A percentile compares a stretch with the other conserved stretches of the same genome.
Conservation (phyloP, 2,888 invertebrate species). For the Exephanes ischioxanthus region DNA sequence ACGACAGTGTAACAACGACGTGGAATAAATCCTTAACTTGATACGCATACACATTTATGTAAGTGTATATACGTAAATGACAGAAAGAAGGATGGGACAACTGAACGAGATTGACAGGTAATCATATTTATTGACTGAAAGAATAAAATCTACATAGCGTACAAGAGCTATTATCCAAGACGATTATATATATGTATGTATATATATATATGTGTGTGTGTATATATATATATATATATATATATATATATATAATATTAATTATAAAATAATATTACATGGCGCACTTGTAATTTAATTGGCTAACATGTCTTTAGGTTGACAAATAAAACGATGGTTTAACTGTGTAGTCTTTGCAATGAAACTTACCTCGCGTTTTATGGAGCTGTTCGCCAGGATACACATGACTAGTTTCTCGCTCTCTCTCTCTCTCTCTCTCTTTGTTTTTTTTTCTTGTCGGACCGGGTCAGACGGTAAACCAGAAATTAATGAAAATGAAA, state of each 20-base stretch:
- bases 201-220: constrained; percentile 4
- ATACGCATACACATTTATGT: neutral
- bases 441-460: constrained; percentile 69
- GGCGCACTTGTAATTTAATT: constrained; percentile 9
- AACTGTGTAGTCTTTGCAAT: constrained; percentile 31
- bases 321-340: constrained; percentile 35
- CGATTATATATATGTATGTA: constrained; percentile 15
- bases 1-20: no score
- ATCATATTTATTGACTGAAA: constrained; percentile 61
- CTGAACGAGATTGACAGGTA: constrained; percentile 6
- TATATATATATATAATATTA: neutral
- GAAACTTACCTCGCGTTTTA: constrained; percentile 69
- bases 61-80: no score
- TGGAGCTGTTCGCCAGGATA: constrained; percentile 70
- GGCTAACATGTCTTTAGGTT: constrained; percentile 21
- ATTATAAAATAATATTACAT: constrained; percentile 32
- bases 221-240: constrained; percentile 11
- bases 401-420: constrained; percentile 75
- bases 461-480: constrained; percentile 83
- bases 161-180: constrained; percentile 42
- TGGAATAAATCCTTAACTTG: no score
- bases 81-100: constrained; percentile 9
- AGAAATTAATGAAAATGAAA: constrained; percentile 85
- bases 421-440: constrained; percentile 2
- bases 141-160: constrained; percentile 45